Conservation (phyloP, 2,113 vertebrate genomes). For the Cyprinodon tularosa region DNA sequence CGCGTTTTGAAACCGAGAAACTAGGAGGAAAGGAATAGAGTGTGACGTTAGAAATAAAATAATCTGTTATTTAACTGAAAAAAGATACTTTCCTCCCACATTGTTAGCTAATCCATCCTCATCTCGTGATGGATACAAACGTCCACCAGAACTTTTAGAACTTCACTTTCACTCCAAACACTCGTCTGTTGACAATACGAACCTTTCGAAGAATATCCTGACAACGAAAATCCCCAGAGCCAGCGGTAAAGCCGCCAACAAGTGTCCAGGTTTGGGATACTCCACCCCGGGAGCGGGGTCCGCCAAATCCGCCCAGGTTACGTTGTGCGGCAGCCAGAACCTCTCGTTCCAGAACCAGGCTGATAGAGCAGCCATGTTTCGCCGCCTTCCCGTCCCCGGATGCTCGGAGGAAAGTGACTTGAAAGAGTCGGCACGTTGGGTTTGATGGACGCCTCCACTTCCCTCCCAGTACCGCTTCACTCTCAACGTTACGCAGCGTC, state of each 20-base stretch:
- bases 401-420: background rate
- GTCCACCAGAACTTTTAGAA: background rate
- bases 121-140: background rate
- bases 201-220: constrained; percentile 94
- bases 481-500: constrained; percentile 28
- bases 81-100: background rate
- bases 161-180: background rate
- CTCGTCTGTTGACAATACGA: constrained; percentile 8
- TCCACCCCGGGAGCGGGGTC: constrained; percentile 82
- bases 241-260: constrained; percentile 86
- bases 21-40: background rate
- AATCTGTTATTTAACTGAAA: background rate
- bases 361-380: constrained; percentile 83
- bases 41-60: background rate
- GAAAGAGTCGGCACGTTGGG: constrained; percentile 7
- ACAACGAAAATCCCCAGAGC: constrained; percentile 87
- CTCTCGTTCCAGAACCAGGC: constrained; percentile 96
- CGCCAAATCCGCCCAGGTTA: constrained; percentile 93
- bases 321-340: constrained; percentile 95
- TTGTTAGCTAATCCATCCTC: constrained; percentile 34
- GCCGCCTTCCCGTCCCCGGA: constrained; percentile 4
- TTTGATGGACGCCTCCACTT: background rate
- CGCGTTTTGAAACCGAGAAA: no score
- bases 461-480: constrained; percentile 6
- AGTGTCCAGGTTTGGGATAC: constrained; percentile 86